Base-by-base conservation (phyloP, 1,140 invertebrate genomes). In the Dendrolimus punctatus region DNA sequence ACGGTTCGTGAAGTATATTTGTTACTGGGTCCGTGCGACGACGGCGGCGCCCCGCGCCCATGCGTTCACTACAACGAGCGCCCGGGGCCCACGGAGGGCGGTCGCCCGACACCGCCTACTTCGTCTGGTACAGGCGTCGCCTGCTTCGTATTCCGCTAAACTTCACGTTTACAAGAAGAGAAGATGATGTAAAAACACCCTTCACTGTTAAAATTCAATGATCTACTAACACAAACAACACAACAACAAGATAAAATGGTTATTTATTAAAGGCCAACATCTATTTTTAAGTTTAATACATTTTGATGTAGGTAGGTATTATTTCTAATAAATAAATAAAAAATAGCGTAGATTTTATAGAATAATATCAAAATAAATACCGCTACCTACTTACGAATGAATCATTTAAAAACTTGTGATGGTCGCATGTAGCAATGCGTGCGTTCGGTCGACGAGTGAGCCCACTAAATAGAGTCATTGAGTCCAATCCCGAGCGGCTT, bases 1-100 rank as follows among this genome's bases (percentile, higher is more conserved):
- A 69, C 64, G 76, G 76, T 79, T 81, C 77, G 77, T 82, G 78
- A 85, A 82, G 79, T 82, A 82, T 81, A 85, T 82, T 81, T 77
- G 78, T 80, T 76, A 81, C 68, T 70, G 72, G 74, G 73, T 72
- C 71, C 74, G 79, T 82, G 66, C 71, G 65, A 71, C 81, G 71
- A 72, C 79, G 73, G 77, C 77, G 71, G 73, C 79, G 73, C 79
- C 77, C 77, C 79, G 79, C 81, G 71, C 76, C 66, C 75, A 73
- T 73, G 73, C 73, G 73, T 79, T 78, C 68, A 73, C 67, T 62
- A 73, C 71, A 72, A 68, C 73, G 68, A 64, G 72, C 64, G 76
- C 66, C 71, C 76, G 76, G 77, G 73, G 73, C 77, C 74, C 72
- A 70, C 72, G 69, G 79, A 82, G 79, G 81, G 81, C 81, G 79